A percentile compares a stretch with the other conserved stretches of the same genome.
phyloP scores from a whole-genome alignment of 2,797 vertebrate species.

The Ceyx erithaca region DNA sequence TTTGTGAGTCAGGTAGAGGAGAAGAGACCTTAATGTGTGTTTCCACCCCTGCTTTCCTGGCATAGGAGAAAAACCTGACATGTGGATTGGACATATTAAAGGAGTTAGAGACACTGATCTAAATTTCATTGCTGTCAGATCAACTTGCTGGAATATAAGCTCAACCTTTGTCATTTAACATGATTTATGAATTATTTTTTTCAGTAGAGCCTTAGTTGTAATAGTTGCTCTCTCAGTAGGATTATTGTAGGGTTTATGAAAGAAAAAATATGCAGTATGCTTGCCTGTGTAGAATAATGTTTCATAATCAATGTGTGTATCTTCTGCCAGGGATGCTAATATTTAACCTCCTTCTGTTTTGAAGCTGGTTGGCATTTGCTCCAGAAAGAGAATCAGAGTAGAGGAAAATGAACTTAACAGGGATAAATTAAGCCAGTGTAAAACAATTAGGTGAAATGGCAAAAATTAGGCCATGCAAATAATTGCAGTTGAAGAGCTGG shows the following conservation, averaged over 20 bases:
- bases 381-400: background rate
- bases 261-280: background rate
- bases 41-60: background rate
- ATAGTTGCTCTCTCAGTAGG: constrained; percentile 4
- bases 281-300: constrained; percentile 11
- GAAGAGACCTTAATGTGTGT: background rate
- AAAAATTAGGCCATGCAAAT: constrained; percentile 33
- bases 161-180: background rate
- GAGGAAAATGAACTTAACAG: background rate
- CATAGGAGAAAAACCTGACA: background rate
- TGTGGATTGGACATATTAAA: background rate
- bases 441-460: background rate
- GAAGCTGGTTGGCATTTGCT: constrained; percentile 1
- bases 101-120: background rate
- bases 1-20: background rate
- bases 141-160: background rate
- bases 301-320: constrained; percentile 7
- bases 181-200: background rate
- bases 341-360: background rate
- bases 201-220: background rate
- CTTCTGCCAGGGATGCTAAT: constrained; percentile 15
- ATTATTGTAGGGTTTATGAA: background rate
- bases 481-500: background rate
- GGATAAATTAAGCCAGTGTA: background rate
- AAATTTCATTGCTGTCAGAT: background rate